phyloP scores from a whole-genome alignment of 2,113 vertebrate genomes.

The human region DNA sequence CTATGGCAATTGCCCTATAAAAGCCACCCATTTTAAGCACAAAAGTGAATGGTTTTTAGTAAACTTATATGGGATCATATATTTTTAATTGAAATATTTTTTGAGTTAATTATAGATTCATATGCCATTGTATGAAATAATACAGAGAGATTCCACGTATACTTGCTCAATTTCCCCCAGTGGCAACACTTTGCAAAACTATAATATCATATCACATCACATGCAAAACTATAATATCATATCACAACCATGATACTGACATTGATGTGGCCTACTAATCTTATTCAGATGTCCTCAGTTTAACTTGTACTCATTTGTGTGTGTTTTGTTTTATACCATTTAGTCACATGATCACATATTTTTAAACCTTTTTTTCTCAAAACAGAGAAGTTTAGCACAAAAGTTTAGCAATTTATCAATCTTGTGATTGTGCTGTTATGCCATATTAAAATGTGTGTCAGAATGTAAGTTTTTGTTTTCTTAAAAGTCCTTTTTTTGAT shows the following conservation, averaged over 20 bases:
- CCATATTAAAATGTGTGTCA: neutral
- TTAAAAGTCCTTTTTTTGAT: neutral
- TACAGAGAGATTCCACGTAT: neutral
- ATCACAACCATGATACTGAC: neutral
- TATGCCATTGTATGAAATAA: neutral
- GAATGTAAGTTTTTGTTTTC: neutral
- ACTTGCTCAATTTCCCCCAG: neutral
- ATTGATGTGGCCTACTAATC: neutral
- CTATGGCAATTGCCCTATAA: neutral
- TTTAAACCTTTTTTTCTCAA: neutral
- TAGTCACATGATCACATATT: neutral
- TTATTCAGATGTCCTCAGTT: neutral
- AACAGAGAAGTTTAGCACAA: neutral
- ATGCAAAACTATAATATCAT: neutral
- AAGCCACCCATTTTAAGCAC: neutral
- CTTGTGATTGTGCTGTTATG: neutral
- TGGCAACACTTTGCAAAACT: neutral
- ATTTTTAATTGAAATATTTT: neutral
- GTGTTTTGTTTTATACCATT: neutral
- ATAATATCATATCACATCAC: neutral
- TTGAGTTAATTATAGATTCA: neutral
- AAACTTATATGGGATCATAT: neutral
- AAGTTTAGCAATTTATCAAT: neutral
- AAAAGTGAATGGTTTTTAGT: neutral
- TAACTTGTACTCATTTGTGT: neutral